A percentile compares a stretch with the other conserved stretches of the same genome.
phyloP scores from a whole-genome alignment of 2,888 invertebrate species.

The Brenthis daphne region DNA sequence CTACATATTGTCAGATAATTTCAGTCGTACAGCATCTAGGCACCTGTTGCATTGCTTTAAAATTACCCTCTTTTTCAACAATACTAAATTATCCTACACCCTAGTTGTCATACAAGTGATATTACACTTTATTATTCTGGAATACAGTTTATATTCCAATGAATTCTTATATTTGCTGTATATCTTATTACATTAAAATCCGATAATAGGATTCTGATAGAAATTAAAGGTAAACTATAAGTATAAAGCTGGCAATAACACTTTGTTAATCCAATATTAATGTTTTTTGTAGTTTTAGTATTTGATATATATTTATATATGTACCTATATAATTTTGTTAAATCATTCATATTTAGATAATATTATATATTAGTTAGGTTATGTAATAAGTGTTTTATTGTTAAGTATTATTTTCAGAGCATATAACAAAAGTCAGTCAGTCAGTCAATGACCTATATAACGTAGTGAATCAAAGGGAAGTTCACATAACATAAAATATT shows the following conservation, averaged over 20 bases:
- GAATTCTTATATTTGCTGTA: background rate
- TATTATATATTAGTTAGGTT: too few relatives aligned
- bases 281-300: background rate
- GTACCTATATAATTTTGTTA: too few relatives aligned
- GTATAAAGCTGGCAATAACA: background rate
- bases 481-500: background rate
- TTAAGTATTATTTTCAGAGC: too few relatives aligned
- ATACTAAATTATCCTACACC: slow-evolving; percentile 35
- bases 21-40: slow-evolving; percentile 35
- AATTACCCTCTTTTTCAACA: slow-evolving; percentile 30
- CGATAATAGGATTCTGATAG: slow-evolving; percentile 35
- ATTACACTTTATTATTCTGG: slow-evolving; percentile 1
- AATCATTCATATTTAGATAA: too few relatives aligned
- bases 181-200: slow-evolving; percentile 31
- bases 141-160: slow-evolving; percentile 7
- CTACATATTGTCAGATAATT: slow-evolving; percentile 8
- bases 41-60: slow-evolving; percentile 42
- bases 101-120: slow-evolving; percentile 5
- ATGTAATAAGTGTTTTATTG: too few relatives aligned
- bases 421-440: too few relatives aligned
- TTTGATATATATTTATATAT: too few relatives aligned
- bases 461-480: too few relatives aligned
- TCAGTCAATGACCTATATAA: too few relatives aligned
- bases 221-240: slow-evolving; percentile 12
- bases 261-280: slow-evolving; percentile 6